A percentile compares a stretch with the other conserved stretches of the same genome.
Evolutionary conservation across 2,113 vertebrate genomes (phyloP).

Genomic region (Dissostichus mawsoni): DNA sequence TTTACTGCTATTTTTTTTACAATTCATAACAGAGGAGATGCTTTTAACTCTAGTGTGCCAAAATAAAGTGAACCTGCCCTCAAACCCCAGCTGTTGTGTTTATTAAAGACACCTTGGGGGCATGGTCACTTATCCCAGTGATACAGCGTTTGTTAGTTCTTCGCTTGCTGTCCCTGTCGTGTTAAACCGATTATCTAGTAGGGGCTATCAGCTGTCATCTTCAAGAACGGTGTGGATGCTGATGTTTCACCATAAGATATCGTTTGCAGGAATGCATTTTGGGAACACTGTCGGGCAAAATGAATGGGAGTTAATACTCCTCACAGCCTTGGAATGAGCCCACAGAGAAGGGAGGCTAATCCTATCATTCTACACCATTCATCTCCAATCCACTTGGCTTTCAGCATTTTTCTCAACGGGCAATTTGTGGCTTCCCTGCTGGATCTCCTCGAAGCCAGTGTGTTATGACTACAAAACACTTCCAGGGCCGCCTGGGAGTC

Average conservation of each 20-base stretch:
- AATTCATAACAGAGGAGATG: constrained; percentile 29
- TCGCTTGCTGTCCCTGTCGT: constrained; percentile 45
- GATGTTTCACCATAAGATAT: constrained; percentile 50
- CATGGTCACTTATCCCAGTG: constrained; percentile 22
- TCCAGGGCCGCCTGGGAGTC: constrained; percentile 69
- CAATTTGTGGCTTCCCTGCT: constrained; percentile 81
- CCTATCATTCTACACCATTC: constrained; percentile 82
- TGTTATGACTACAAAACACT: constrained; percentile 80
- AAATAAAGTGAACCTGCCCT: constrained; percentile 35
- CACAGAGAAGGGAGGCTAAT: constrained; percentile 77
- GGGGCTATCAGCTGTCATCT: constrained; percentile 59
- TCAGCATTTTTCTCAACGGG: constrained; percentile 77
- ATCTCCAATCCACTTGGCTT: constrained; percentile 82
- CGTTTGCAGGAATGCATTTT: constrained; percentile 64
- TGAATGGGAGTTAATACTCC: constrained; percentile 69
- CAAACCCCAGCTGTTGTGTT: constrained; percentile 15
- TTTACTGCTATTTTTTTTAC: constrained; percentile 25
- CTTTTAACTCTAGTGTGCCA: constrained; percentile 22
- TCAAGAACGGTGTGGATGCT: constrained; percentile 36
- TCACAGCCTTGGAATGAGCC: constrained; percentile 76
- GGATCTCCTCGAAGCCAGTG: constrained; percentile 72
- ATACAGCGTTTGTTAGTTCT: constrained; percentile 52
- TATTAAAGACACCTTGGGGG: constrained; percentile 40
- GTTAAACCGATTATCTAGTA: constrained; percentile 59
- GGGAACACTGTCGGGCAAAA: constrained; percentile 52